Base-by-base conservation (phyloP, 2,888 invertebrate species). In the Panopea generosa region DNA sequence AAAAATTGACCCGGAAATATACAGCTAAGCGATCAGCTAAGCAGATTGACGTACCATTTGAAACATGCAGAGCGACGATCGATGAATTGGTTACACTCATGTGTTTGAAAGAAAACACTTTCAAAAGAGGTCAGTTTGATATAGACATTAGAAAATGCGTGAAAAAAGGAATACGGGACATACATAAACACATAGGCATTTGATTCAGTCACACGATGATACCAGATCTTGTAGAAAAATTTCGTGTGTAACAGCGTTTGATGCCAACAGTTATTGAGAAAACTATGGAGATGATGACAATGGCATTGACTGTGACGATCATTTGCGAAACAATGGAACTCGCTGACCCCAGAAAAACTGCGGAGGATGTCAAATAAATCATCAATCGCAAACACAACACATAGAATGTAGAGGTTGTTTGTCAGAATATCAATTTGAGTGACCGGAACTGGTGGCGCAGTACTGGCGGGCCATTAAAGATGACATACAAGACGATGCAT, bases 31-130 rank as follows among this genome's bases (percentile, higher is more conserved):
- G 52, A 62, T 22, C 62, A 33, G 22, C 62, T 20, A 62, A 50
- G 26, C 27, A 14, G 16, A 50, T 50, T 33, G 62, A 50, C 52
- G 33, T 50, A 52, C 29, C 52, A 33, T 62, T 61, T 50, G 62
- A 62, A 52, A 26, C 40, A 24, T 24, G 52, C n/a, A 1, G 26
- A 14, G 50, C 2, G 6, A 38, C 50, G 2, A 29, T 62, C 50
- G 52, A 52, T 7, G 62, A 62, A 18, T 38, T 62, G 38, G 18
- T 24, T 18, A 62, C 62, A 22, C 33, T 62, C 2, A 14, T 62
- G 50, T 62, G 33, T 18, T 22, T 62, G 52, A 62, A 62, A 20
- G 62, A 62, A 27, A 62, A 52, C 62, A 52, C 20, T 38, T 62
- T 33, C 52, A 62, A 62, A 20, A 50, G 50, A 52, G 62, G 62